These are phyloP conservation scores for Myoxocephalus aenaeus DNA, from an alignment of 2,797 vertebrate species.

Conservation along the genomic window DNA sequence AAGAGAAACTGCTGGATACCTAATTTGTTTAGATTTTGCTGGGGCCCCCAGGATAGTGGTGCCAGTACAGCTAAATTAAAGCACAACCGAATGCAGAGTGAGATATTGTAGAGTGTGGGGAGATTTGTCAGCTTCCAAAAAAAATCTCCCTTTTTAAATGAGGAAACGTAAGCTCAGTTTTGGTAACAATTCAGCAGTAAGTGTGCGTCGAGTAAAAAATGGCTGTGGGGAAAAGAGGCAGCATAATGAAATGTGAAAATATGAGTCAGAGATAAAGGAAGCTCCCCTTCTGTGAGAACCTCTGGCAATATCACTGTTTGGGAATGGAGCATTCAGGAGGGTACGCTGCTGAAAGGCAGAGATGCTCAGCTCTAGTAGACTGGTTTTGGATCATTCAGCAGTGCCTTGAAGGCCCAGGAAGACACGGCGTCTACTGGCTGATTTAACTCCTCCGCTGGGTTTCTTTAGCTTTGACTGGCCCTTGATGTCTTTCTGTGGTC, in stretches of 20 bases:
- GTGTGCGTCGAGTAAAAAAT: slow-evolving; percentile 37
- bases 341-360: slow-evolving; percentile 35
- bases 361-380: slow-evolving; percentile 46
- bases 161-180: slow-evolving; percentile 51
- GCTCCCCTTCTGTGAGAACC: slow-evolving; percentile 29
- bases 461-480: slow-evolving; percentile 8
- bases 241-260: slow-evolving; percentile 64
- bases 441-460: slow-evolving; percentile 27
- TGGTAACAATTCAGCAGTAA: slow-evolving; percentile 55
- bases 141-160: slow-evolving; percentile 56
- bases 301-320: slow-evolving; percentile 41
- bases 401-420: slow-evolving; percentile 26
- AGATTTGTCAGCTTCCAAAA: slow-evolving; percentile 58
- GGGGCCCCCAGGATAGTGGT: slow-evolving; percentile 40
- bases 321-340: slow-evolving; percentile 36
- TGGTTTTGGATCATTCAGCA: slow-evolving; percentile 59
- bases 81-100: slow-evolving; percentile 39
- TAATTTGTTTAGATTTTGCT: slow-evolving; percentile 56
- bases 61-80: slow-evolving; percentile 42
- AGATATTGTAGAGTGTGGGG: slow-evolving; percentile 29
- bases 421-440: slow-evolving; percentile 14
- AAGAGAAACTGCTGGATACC: slow-evolving; percentile 30
- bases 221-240: slow-evolving; percentile 44
- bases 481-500: slow-evolving; percentile 24
- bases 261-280: slow-evolving; percentile 53